Evolutionary conservation across 2,113 vertebrate genomes (phyloP).

Genomic region (Suricata suricatta): DNA sequence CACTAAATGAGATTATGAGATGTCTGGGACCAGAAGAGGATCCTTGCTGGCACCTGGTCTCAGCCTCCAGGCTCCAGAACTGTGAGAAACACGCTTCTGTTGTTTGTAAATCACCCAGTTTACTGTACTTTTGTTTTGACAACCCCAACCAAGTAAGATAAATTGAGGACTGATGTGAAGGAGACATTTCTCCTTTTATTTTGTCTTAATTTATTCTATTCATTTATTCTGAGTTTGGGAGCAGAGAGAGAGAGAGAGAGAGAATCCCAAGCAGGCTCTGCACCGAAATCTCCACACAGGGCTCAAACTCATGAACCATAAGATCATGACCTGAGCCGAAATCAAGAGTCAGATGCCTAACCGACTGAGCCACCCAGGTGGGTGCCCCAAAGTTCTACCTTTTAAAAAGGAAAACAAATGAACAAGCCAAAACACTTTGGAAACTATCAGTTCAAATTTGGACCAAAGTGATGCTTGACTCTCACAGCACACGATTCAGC

Average conservation of each 20-base stretch:
- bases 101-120: background rate
- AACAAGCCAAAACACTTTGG: background rate
- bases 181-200: background rate
- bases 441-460: background rate
- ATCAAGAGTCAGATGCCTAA: too few relatives aligned
- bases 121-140: background rate
- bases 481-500: background rate
- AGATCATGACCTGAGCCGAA: too few relatives aligned
- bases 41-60: background rate
- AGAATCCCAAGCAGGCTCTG: too few relatives aligned
- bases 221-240: too few relatives aligned
- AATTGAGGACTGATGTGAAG: background rate
- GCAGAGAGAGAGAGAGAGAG: too few relatives aligned
- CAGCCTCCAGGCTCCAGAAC: background rate
- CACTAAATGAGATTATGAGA: background rate
- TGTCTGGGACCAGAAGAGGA: background rate
- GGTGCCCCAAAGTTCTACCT: background rate
- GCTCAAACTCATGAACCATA: too few relatives aligned
- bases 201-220: too few relatives aligned
- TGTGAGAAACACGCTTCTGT: background rate
- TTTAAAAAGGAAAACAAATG: background rate
- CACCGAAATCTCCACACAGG: too few relatives aligned
- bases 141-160: background rate
- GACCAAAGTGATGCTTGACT: background rate
- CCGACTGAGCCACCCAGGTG: accelerated